Base-by-base conservation (phyloP, 2,888 invertebrate species). In the Anarsia innoxiella region DNA sequence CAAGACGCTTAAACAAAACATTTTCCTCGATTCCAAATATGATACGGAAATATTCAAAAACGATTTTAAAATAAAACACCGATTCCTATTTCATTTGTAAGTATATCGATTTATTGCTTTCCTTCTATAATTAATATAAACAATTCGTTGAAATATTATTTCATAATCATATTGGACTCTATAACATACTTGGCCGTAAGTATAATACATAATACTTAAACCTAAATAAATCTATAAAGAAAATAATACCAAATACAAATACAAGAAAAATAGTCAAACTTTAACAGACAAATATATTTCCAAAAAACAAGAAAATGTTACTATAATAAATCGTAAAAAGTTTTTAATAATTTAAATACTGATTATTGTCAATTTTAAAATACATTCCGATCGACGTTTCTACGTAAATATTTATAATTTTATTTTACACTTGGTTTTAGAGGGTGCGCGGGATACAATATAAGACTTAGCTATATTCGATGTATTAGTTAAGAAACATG, bases 291-390 rank as follows among this genome's bases (percentile, higher is more conserved):
- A 68, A 79, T 77, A 78, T 71, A 73, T 72, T 48, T 58, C 51
- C 53, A 67, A 66, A 67, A 63, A 66, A 68, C 74, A 78, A 66
- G 68, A 82, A 77, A 68, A 72, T 70, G 68, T 70, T 60, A 45
- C 42, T 47, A 48, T 44, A 49, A 46, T 52, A 47, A 42, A 42
- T 46, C 49, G 46, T 51, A 51, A 51, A 31, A 56, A 54, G 45
- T 59, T 66, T n/a, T 62, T 48, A 66, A 70, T 72, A 73, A 72
- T 75, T 74, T 78, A 79, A 83, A 82, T 82, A 83, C 80, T 82
- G 80, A 67, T 80, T 83, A 82, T 82, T 83, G 82, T 83, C 83
- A 67, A 77, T 68, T 77, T 71, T 60, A 59, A 77, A 77, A 74
- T 73, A 77, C 73, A 64, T 66, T 62, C 60, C 45, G 50, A 50